Conservation (phyloP, 2,113 vertebrate species). For the Oryzias woworae region DNA sequence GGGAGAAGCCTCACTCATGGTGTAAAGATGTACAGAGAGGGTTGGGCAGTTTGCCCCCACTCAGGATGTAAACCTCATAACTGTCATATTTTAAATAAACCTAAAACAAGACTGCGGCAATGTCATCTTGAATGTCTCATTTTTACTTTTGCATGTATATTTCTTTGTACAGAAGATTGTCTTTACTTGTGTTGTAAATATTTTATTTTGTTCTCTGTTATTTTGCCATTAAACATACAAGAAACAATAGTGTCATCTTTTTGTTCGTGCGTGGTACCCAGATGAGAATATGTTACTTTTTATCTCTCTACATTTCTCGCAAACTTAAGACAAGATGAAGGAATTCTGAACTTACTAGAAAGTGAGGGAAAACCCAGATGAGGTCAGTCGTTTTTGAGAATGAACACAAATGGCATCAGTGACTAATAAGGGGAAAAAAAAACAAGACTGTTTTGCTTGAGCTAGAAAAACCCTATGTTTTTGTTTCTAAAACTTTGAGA, state of each 20-base stretch:
- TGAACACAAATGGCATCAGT: not conserved
- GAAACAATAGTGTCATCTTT: slow-evolving; percentile 62
- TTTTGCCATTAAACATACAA: slow-evolving; percentile 94
- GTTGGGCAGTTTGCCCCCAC: slow-evolving; percentile 59
- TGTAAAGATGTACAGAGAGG: slow-evolving; percentile 95
- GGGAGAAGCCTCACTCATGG: slow-evolving; percentile 42
- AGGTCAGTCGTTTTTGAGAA: not conserved
- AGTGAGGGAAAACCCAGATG: slow-evolving; percentile 8
- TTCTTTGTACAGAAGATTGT: slow-evolving; percentile 93
- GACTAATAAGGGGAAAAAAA: too few relatives aligned
- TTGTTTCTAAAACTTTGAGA: not conserved
- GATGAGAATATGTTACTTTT: not conserved
- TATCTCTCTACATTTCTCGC: too few relatives aligned
- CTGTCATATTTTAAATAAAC: slow-evolving; percentile 83
- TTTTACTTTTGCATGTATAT: slow-evolving; percentile 97
- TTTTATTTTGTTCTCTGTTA: slow-evolving; percentile 93
- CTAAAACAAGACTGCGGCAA: slow-evolving; percentile 69
- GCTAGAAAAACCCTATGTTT: not conserved
- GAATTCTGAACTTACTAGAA: slow-evolving; percentile 11
- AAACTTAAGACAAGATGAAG: not conserved
- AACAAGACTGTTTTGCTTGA: not conserved
- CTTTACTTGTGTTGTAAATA: slow-evolving; percentile 97
- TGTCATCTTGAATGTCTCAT: slow-evolving; percentile 83
- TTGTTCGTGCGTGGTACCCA: not conserved
- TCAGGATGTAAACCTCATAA: slow-evolving; percentile 85